Conservation (phyloP, 2,888 invertebrate genomes). For the Lypha dubia region DNA sequence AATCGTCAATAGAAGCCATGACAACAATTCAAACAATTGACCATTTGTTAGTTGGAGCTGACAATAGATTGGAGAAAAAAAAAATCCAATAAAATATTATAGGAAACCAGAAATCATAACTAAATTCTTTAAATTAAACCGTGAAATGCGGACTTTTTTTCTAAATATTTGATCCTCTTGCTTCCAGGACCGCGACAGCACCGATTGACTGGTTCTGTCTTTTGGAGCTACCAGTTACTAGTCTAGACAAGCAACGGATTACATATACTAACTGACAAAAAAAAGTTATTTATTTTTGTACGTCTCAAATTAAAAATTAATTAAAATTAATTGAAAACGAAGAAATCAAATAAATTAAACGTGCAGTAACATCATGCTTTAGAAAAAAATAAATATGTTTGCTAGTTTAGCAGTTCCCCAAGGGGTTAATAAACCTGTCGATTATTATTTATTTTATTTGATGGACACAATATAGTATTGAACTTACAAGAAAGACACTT, state of each 20-base stretch:
- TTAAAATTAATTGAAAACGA: neutral
- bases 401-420: neutral
- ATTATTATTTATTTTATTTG: constrained; percentile 57
- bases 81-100: constrained; percentile 34
- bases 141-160: neutral
- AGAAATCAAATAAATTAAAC: neutral
- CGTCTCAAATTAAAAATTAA: too few relatives aligned
- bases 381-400: neutral
- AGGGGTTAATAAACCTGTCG: constrained; percentile 55
- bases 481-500: constrained; percentile 53
- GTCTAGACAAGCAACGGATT: too few relatives aligned
- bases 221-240: too few relatives aligned
- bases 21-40: constrained; percentile 68
- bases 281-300: too few relatives aligned
- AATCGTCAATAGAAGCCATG: constrained; percentile 46
- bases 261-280: too few relatives aligned
- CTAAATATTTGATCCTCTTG: too few relatives aligned
- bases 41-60: constrained; percentile 51
- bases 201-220: too few relatives aligned
- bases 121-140: constrained; percentile 54
- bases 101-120: constrained; percentile 62
- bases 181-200: too few relatives aligned
- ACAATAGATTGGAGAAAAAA: constrained; percentile 18
- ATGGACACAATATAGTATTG: constrained; percentile 56
- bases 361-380: too few relatives aligned